Conservation (phyloP, 2,888 invertebrate genomes). For the Tricholauxania praeusta region DNA sequence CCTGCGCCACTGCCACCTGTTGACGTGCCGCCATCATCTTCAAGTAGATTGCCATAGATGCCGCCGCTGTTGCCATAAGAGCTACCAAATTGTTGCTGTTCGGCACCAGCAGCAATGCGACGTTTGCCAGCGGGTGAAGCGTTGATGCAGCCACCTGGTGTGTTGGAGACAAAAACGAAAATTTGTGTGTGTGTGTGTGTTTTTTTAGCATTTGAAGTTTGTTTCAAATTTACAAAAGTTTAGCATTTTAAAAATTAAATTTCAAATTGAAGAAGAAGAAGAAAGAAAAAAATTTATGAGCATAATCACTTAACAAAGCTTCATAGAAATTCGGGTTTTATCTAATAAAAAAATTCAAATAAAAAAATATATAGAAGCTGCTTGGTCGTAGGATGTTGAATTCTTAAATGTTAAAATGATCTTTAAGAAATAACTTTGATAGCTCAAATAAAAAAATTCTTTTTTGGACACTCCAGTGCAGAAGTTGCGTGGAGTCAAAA, state of each 20-base stretch:
- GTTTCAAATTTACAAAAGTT: neutral
- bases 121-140: conserved; percentile 81
- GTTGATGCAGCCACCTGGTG: conserved; percentile 78
- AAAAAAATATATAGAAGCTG: too few relatives aligned
- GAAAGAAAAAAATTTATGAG: too few relatives aligned
- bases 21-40: conserved; percentile 42
- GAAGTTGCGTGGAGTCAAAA: too few relatives aligned
- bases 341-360: too few relatives aligned
- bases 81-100: conserved; percentile 63
- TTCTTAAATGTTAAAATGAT: too few relatives aligned
- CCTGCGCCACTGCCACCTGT: conserved; percentile 46
- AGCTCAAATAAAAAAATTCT: too few relatives aligned
- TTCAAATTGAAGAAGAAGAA: too few relatives aligned
- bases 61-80: conserved; percentile 52
- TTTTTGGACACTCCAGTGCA: too few relatives aligned
- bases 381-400: too few relatives aligned
- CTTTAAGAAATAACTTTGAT: too few relatives aligned
- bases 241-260: neutral
- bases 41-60: conserved; percentile 50
- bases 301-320: too few relatives aligned
- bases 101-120: conserved; percentile 74
- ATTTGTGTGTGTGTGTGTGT: neutral
- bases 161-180: conserved; percentile 6
- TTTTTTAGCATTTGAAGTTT: neutral
- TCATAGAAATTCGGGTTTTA: too few relatives aligned